Conservation (phyloP, 2,113 vertebrate genomes). For the Rissa tridactyla region DNA sequence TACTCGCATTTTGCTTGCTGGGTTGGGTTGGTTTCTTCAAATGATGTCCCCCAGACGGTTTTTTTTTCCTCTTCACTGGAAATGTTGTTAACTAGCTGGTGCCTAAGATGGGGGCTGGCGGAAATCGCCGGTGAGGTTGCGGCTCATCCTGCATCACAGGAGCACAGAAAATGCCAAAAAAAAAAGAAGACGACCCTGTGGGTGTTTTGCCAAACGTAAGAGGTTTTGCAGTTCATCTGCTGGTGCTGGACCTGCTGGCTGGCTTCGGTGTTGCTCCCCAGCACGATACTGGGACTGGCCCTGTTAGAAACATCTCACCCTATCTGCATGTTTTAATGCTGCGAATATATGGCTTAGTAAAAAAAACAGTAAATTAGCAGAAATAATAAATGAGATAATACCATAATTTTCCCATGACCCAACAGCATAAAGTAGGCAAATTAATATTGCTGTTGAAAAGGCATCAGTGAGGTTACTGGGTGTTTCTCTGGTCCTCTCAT, state of each 20-base stretch:
- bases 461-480: background rate
- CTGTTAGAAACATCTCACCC: background rate
- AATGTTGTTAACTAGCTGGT: background rate
- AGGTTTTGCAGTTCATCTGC: background rate
- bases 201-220: accelerated
- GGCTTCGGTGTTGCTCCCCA: background rate
- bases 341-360: background rate
- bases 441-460: background rate
- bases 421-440: background rate
- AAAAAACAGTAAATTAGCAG: background rate
- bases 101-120: background rate
- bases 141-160: background rate
- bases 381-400: background rate
- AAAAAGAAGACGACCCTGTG: background rate
- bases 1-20: background rate
- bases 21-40: background rate
- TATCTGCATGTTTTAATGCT: accelerated
- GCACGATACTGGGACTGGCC: background rate
- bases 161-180: background rate
- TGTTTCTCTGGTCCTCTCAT: background rate
- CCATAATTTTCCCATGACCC: background rate
- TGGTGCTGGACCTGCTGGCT: background rate
- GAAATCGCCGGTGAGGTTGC: accelerated
- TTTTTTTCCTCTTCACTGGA: background rate
- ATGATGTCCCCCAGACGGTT: background rate